Percentiles rank a stretch among this genome's conserved stretches.
These are phyloP conservation scores for Phylloscopus trochilus DNA, from an alignment of 2,113 vertebrate species.

Conservation along the genomic window DNA sequence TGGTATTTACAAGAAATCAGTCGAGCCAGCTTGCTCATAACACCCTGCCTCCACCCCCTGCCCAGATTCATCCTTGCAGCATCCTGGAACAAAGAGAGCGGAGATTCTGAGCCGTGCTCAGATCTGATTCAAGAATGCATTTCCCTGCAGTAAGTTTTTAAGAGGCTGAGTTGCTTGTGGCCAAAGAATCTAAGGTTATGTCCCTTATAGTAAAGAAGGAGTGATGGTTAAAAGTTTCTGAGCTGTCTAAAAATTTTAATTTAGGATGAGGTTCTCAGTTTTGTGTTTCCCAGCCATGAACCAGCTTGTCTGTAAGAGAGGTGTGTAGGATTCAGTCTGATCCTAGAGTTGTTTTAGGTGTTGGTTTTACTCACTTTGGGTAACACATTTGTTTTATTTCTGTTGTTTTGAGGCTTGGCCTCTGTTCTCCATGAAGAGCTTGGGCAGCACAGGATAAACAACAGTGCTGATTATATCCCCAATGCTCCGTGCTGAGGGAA, in stretches of 20 bases:
- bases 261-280: not conserved
- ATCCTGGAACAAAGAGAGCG: conserved; percentile 10
- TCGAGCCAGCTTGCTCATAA: not conserved
- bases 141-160: not conserved
- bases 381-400: not conserved
- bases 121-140: not conserved
- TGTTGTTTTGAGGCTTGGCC: not conserved
- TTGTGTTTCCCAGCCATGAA: not conserved
- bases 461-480: rapidly evolving
- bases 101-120: not conserved
- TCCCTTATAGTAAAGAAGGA: not conserved
- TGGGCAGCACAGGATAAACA: not conserved
- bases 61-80: not conserved
- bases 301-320: not conserved
- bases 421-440: not conserved
- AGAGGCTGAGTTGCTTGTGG: not conserved
- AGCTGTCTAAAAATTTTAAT: not conserved
- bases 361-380: not conserved
- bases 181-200: not conserved
- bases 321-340: not conserved
- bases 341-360: not conserved
- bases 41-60: not conserved
- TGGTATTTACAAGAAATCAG: conserved; percentile 42
- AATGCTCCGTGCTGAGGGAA: not conserved
- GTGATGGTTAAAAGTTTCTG: not conserved